phyloP scores from a whole-genome alignment of 2,888 invertebrate species.

The Aelia acuminata region DNA sequence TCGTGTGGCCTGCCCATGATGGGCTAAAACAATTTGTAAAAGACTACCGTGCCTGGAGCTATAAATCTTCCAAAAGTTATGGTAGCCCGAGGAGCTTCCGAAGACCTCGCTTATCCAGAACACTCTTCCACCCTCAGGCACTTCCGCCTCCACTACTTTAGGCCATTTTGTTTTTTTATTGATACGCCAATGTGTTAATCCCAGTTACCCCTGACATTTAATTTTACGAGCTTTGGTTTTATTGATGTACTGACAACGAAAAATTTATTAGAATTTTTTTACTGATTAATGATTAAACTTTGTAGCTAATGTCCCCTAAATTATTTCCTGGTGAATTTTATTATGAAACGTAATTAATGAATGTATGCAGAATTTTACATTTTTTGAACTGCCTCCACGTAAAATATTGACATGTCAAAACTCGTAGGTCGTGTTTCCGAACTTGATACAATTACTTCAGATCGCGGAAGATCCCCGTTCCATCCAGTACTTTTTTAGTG shows the following conservation, averaged over 20 bases:
- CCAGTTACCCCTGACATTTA: not conserved
- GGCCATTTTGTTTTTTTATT: not conserved
- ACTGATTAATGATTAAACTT: not conserved
- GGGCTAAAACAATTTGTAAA: constrained; percentile 46
- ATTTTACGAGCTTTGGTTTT: not conserved
- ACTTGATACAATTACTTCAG: too few relatives aligned
- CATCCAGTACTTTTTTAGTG: too few relatives aligned
- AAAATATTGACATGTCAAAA: too few relatives aligned
- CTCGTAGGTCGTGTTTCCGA: too few relatives aligned
- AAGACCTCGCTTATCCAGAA: constrained; percentile 22
- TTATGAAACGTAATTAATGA: too few relatives aligned
- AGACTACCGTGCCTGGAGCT: not conserved
- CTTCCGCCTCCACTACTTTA: not conserved
- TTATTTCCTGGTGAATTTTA: not conserved
- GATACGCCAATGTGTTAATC: constrained; percentile 5
- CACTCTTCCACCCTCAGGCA: constrained; percentile 25
- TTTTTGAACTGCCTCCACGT: too few relatives aligned
- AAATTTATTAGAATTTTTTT: not conserved
- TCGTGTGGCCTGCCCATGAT: constrained; percentile 14
- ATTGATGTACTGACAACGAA: not conserved
- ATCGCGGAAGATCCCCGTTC: too few relatives aligned
- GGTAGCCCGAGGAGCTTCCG: constrained; percentile 34
- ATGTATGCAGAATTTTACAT: too few relatives aligned
- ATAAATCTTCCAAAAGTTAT: constrained; percentile 27
- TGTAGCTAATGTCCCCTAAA: not conserved